Percentiles rank a stretch among this genome's conserved stretches.
Evolutionary conservation across 2,113 vertebrate genomes (phyloP).

Genomic region (Lagopus leucura): DNA sequence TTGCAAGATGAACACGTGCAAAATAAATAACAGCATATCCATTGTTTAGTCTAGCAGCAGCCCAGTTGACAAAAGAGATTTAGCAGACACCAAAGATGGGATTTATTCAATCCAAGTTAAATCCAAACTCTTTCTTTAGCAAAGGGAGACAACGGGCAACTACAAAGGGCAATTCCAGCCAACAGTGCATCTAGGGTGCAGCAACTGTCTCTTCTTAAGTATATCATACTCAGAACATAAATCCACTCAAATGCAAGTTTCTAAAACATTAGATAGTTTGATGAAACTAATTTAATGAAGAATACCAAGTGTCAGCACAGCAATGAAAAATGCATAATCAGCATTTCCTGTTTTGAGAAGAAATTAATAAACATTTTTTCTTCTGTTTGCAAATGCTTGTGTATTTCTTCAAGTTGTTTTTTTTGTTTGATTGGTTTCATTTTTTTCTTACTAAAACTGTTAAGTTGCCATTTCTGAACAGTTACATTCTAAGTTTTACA

Average conservation of each 20-base stretch:
- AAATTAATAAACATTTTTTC: background rate
- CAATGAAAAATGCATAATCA: background rate
- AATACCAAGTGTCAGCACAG: background rate
- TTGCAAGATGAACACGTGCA: background rate
- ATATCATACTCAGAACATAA: background rate
- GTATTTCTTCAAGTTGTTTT: background rate
- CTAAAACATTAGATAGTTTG: accelerated
- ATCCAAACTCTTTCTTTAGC: background rate
- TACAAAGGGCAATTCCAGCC: background rate
- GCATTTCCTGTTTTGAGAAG: background rate
- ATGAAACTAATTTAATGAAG: background rate
- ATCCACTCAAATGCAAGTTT: background rate
- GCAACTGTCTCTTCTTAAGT: background rate
- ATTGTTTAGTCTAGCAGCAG: slow-evolving; percentile 5
- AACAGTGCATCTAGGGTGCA: background rate
- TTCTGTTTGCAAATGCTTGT: background rate
- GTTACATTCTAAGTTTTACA: background rate
- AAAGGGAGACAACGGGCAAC: background rate
- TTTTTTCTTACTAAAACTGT: background rate
- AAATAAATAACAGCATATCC: background rate
- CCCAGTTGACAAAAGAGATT: background rate
- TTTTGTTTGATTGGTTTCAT: background rate
- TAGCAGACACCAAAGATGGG: background rate
- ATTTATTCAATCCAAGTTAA: background rate
- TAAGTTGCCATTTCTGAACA: background rate